phyloP scores from a whole-genome alignment of 2,797 vertebrate genomes.

The Manis javanica region DNA sequence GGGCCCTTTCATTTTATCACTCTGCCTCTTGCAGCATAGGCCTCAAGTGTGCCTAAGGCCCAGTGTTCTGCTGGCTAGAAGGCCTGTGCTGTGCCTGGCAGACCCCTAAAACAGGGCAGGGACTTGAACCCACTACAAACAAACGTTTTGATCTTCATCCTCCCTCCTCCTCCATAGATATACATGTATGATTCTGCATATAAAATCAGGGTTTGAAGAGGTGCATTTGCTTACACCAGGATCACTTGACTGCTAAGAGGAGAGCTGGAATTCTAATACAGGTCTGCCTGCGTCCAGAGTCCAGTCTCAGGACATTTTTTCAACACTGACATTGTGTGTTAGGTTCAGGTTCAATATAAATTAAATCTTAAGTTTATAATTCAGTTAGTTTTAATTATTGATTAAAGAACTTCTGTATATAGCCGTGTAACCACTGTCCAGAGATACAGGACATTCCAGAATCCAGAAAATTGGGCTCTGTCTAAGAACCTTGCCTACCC shows the following conservation, averaged over 20 bases:
- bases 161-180: background rate
- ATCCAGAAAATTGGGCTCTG: background rate
- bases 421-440: background rate
- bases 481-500: background rate
- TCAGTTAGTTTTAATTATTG: background rate
- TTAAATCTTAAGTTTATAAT: background rate
- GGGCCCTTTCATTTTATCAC: background rate
- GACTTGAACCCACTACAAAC: background rate
- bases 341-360: background rate
- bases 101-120: background rate
- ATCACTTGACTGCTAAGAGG: background rate
- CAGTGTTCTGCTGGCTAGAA: background rate
- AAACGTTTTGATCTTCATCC: background rate
- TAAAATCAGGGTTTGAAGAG: background rate
- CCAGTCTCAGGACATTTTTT: background rate
- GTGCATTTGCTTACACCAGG: background rate
- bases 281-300: background rate
- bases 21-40: background rate
- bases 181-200: background rate
- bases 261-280: background rate
- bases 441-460: background rate
- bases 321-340: fast-evolving
- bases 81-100: background rate
- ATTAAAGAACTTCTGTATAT: background rate
- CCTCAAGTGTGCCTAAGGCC: background rate